Evolutionary conservation across 1,140 invertebrate genomes (phyloP), one percentile per base, ranked within the genome.

Genomic region (Drosophila biarmipes): DNA sequence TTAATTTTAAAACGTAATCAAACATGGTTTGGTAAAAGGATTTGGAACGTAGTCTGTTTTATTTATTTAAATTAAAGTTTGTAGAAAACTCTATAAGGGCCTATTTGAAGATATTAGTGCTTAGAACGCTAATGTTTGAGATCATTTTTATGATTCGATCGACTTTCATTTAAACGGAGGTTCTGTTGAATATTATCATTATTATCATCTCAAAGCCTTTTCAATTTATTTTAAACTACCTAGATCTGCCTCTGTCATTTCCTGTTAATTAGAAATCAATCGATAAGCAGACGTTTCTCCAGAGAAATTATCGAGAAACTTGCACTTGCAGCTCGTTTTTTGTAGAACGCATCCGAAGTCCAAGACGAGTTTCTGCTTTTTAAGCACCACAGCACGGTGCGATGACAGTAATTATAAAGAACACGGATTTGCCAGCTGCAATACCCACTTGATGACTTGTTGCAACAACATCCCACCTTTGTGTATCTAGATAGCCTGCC

Each of bases 331-430:
- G 11, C 48, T 67, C 34, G 68, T 72, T 82, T 86, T 72, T 82
- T 86, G 57, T 78, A 86, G 81, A 86, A 87, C 78, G 42, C 7
- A 15, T 21, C 31, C 31, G 43, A 72, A 73, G 58, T 45, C 40
- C 40, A 77, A 76, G 81, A 84, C 80, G 61, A 54, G 80, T 80
- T 84, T 82, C 58, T 40, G n/a, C 24, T 62, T 73, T 46, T 45
- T 48, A 54, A 68, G 48, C 75, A 68, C 58, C 57, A 55, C 17
- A 58, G 51, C 17, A 12, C 46, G 14, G n/a, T 29, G 51, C 51
- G 78, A 78, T 82, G 82, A 79, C 84, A 82, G 84, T 81, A 79
- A 87, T 89, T 87, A 82, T 69, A 68, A 73, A 82, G 78, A 82
- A 87, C 84, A 89, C 84, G 82, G 82, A 87, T 87, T 89, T 89